A percentile compares a stretch with the other conserved stretches of the same genome.
These are phyloP conservation scores for Mugil cephalus DNA, from an alignment of 2,113 vertebrate species.

Conservation along the genomic window DNA sequence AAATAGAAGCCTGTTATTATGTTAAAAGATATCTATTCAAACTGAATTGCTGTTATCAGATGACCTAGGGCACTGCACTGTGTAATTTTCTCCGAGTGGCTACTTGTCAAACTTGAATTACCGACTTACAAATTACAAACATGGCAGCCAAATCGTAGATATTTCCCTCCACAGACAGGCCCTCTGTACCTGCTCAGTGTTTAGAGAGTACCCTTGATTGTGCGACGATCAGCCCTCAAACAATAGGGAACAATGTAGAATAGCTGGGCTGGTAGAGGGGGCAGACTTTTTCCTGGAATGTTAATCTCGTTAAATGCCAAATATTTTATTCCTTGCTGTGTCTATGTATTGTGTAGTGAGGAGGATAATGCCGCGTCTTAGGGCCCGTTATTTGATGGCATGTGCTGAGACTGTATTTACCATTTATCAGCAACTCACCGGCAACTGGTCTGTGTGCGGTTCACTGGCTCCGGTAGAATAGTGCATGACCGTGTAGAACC, in stretches of 20 bases:
- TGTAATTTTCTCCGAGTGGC: slow-evolving; percentile 19
- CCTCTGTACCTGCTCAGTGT: slow-evolving; percentile 8
- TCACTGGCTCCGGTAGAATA: slow-evolving; percentile 10
- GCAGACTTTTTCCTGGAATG: slow-evolving; percentile 30
- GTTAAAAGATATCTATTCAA: slow-evolving; percentile 16
- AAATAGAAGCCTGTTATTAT: slow-evolving; percentile 37
- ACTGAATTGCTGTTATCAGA: slow-evolving; percentile 23
- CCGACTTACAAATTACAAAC: background rate
- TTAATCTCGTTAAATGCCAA: slow-evolving; percentile 50
- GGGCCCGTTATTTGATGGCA: slow-evolving; percentile 14
- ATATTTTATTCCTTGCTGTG: slow-evolving; percentile 16
- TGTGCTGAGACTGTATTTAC: slow-evolving; percentile 53
- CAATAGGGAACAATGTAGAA: slow-evolving; percentile 37
- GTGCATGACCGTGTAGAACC: slow-evolving; percentile 7
- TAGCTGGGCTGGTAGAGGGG: slow-evolving; percentile 10
- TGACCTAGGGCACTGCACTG: slow-evolving; percentile 7
- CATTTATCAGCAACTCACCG: slow-evolving; percentile 47
- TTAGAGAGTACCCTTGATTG: background rate
- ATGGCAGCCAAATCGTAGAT: background rate
- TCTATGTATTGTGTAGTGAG: slow-evolving; percentile 31
- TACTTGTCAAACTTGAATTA: slow-evolving; percentile 9
- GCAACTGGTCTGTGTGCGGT: slow-evolving; percentile 3
- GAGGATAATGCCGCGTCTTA: slow-evolving; percentile 32
- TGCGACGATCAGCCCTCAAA: background rate
- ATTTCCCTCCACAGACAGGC: background rate